A percentile compares a stretch with the other conserved stretches of the same genome.
phyloP scores from a whole-genome alignment of 2,888 invertebrate species.

The Asteroscopus sphinx region DNA sequence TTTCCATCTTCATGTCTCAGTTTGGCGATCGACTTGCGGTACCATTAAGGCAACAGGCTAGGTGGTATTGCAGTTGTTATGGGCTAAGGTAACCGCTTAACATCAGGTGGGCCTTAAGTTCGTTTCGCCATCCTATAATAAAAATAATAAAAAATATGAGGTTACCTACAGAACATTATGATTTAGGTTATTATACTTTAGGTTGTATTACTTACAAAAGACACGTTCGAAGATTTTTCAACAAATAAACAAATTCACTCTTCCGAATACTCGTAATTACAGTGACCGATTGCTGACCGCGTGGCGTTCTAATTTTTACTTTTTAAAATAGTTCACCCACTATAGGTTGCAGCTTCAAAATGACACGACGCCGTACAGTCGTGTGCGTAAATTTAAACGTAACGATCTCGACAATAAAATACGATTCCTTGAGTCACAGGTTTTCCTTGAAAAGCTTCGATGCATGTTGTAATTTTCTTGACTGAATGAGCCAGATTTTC shows the following conservation, averaged over 20 bases:
- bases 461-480: slow-evolving; percentile 45
- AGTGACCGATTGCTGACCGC: slow-evolving; percentile 43
- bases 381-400: slow-evolving; percentile 58
- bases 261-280: slow-evolving; percentile 38
- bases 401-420: slow-evolving; percentile 57
- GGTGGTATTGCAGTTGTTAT: too few species aligned
- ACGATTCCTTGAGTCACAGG: slow-evolving; percentile 52
- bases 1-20: too few species aligned
- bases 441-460: slow-evolving; percentile 54
- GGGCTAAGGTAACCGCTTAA: too few species aligned
- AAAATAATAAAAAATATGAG: slow-evolving; percentile 1
- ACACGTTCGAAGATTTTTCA: slow-evolving; percentile 17
- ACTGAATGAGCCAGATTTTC: slow-evolving; percentile 50
- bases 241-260: slow-evolving; percentile 32
- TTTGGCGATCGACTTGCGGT: too few species aligned
- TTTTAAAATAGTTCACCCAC: slow-evolving; percentile 57
- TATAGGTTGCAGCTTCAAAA: slow-evolving; percentile 41
- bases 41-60: too few species aligned
- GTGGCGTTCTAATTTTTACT: slow-evolving; percentile 52
- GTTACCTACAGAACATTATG: background rate
- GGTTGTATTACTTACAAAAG: slow-evolving; percentile 6
- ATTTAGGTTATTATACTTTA: too few species aligned
- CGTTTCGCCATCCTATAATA: too few species aligned
- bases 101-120: too few species aligned
- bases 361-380: slow-evolving; percentile 41